Base-by-base conservation (phyloP, 2,797 vertebrate species). In the Melanotaenia trifasciata region DNA sequence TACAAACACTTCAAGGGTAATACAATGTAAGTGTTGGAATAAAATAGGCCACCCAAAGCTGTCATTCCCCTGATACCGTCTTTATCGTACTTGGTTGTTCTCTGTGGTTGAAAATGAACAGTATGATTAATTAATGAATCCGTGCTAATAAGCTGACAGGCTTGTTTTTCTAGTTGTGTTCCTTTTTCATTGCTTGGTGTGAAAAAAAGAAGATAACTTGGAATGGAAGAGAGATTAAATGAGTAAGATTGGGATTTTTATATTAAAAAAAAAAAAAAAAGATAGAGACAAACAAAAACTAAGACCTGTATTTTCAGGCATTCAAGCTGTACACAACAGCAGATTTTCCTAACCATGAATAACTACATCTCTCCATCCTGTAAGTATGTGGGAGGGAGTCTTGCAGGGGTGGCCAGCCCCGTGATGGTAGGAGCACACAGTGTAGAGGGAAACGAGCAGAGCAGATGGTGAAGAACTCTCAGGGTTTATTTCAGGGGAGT, bases 401-500 rank as follows among this genome's bases (percentile, higher is more conserved):
- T 62, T 76, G 67, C 69, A 80, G 64, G 54, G 79, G 61, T 66
- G 79, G 81, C 59, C 71, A 63, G 72, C 80, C 72, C 76, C 64
- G 62, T 38, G 76, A 80, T 61, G 67, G 64, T 81, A 65, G 74
- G 71, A 86, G 84, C 84, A 72, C 47, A 57, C 66, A 61, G 75
- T 43, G 69, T 73, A 78, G 80, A 59, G 35, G 57, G 58, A 81
- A 78, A 74, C 28, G 28, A 76, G 74, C 60, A 10, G 66, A 93
- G 83, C 92, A 93, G 92, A 92, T 93, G 91, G 91, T 78, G 70
- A 74, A 58, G 70, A 90, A 89, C 87, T 93, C 84, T 88, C 83
- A 74, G 80, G 87, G 89, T 93, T 92, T 90, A 87, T 91, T 93
- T 93, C 86, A 77, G 80, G 88, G 87, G 87, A 90, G 85, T 90